These are phyloP conservation scores for Orthosia incerta DNA, from an alignment of 2,888 invertebrate genomes.

Conservation along the genomic window DNA sequence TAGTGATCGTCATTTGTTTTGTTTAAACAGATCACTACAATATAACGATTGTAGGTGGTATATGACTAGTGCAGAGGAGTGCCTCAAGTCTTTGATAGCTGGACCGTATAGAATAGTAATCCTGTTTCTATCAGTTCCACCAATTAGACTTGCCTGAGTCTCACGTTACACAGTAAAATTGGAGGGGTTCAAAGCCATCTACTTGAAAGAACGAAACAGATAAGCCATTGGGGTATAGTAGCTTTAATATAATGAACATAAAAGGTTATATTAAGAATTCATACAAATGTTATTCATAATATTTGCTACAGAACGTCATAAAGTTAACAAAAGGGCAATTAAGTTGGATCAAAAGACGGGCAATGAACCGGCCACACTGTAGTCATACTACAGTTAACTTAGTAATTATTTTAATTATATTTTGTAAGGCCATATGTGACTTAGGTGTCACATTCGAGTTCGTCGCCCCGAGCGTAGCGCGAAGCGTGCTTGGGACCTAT, in stretches of 20 bases:
- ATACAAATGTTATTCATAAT: slow-evolving; percentile 4
- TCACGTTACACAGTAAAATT: too few relatives aligned
- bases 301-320: slow-evolving; percentile 5
- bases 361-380: slow-evolving; percentile 14
- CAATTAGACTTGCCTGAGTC: neutral
- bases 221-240: neutral
- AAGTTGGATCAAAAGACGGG: slow-evolving; percentile 3
- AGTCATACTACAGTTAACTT: neutral
- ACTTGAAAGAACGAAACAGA: neutral
- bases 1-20: neutral
- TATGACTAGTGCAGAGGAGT: too few relatives aligned
- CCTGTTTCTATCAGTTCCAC: neutral
- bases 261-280: neutral
- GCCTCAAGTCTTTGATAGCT: neutral
- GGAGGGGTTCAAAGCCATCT: neutral
- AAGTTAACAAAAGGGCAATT: slow-evolving; percentile 16
- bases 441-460: slow-evolving; percentile 31
- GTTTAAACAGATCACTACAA: neutral
- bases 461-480: slow-evolving; percentile 14
- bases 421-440: slow-evolving; percentile 18
- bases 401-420: slow-evolving; percentile 33
- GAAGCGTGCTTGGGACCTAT: slow-evolving; percentile 36
- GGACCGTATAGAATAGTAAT: neutral
- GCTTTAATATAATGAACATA: neutral
- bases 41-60: neutral